Evolutionary conservation across 2,797 vertebrate genomes (phyloP), one percentile per base, ranked within the genome.

Genomic region (Pogonophryne albipinna): DNA sequence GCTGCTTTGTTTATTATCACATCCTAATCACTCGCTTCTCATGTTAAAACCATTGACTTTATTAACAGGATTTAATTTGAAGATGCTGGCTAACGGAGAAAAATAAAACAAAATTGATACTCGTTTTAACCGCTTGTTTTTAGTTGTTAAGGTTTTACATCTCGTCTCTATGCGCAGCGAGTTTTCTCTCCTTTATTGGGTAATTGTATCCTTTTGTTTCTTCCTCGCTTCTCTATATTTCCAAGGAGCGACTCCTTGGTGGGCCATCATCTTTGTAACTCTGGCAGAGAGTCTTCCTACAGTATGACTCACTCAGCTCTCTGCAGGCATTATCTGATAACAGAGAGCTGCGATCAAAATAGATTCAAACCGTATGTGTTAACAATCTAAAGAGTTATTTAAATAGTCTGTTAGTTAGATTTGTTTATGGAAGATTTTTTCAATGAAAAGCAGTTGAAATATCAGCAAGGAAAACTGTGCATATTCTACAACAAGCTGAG

Each of bases 281-380:
- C 85, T 71, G 82, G 78, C 80, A 79, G 71, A 84, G 82, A 77
- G 56, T 77, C 83, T 73, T 83, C 69, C 83, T 73, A 80, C 87
- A 81, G 74, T 6, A 86, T 93, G 92, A 92, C 62, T 93, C 92
- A 92, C 82, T 83, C 75, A 71, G 86, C 80, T 84, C 85, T 87
- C 72, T 58, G 62, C 78, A 79, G 73, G 80, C 52, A 46, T 15
- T 58, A 15, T n/a, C 71, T n/a, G 45, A 77, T 65, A 38, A 73
- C 71, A 78, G 38, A 55, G 63, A 70, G 64, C 71, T 19, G 63
- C 65, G 63, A 56, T 82, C 49, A 58, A 75, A 83, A 80, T 56
- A 67, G 46, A 83, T 50, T 10, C 3, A 71, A 75, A 62, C 56
- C 75, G 31, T 17, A n/a, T 42, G n/a, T 23, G 4, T 50, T 47